These are phyloP conservation scores for Pandion haliaetus DNA, from an alignment of 2,113 vertebrate species.

Conservation along the genomic window DNA sequence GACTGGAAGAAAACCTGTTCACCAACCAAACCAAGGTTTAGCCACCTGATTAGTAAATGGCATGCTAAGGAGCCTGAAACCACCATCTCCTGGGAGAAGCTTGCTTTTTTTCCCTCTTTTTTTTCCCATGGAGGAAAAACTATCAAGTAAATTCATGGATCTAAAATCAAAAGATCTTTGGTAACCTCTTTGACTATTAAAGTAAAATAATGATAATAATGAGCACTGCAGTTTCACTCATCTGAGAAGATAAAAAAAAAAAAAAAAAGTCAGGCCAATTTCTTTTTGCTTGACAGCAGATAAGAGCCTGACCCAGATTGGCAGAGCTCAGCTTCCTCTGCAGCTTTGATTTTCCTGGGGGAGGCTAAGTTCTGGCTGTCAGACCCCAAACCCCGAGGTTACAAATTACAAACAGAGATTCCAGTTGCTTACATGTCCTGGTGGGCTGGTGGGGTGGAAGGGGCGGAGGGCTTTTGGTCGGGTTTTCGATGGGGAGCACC, in stretches of 20 bases:
- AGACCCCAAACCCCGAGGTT: not conserved
- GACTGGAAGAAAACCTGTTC: not conserved
- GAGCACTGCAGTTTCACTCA: slow-evolving; percentile 16
- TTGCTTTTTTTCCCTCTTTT: not conserved
- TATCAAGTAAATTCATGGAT: slow-evolving; percentile 19
- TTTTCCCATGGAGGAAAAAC: not conserved
- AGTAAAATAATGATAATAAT: slow-evolving; percentile 22
- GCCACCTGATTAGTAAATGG: not conserved
- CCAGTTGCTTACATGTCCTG: fast-evolving
- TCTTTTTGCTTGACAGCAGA: slow-evolving; percentile 18
- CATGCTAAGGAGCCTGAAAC: not conserved
- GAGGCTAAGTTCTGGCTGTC: not conserved
- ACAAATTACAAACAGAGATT: not conserved
- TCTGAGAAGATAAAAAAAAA: not conserved
- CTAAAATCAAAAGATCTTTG: slow-evolving; percentile 24
- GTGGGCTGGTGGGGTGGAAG: not conserved
- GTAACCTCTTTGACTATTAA: slow-evolving; percentile 26
- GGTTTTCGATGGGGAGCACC: not conserved
- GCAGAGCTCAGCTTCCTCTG: not conserved
- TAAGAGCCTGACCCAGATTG: slow-evolving; percentile 49
- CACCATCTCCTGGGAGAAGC: not conserved
- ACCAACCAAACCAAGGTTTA: not conserved
- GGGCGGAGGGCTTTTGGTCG: not conserved
- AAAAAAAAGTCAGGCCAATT: not conserved
- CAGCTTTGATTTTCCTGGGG: not conserved